Conservation (phyloP, 64 coral and sea anemone species). For the Stylophora pistillata region DNA sequence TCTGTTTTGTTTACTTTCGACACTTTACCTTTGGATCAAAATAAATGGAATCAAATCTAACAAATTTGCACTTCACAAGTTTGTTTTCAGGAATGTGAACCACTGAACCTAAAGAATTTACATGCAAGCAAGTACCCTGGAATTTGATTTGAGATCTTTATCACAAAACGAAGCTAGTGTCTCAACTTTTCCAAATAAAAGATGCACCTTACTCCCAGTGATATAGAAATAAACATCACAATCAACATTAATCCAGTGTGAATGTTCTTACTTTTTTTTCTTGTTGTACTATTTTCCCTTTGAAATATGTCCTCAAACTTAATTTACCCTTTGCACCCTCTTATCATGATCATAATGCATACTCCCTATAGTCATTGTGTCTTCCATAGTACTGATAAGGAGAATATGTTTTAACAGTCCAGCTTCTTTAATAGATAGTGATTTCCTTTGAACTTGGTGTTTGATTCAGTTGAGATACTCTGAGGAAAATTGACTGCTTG, state of each 20-base stretch:
- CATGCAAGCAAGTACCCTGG: not conserved
- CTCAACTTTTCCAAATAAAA: not conserved
- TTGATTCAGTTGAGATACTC: no score
- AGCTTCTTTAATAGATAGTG: no score
- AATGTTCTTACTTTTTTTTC: not conserved
- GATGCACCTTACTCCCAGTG: not conserved
- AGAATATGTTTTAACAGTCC: no score
- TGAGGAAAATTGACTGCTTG: no score
- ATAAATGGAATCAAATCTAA: not conserved
- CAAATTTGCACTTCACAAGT: constrained; percentile 54
- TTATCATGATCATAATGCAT: no score
- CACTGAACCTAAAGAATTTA: not conserved
- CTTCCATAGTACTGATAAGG: no score
- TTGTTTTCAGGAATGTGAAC: constrained; percentile 34
- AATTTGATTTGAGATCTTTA: not conserved
- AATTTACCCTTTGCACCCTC: no score
- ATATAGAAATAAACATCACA: not conserved
- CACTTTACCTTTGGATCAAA: not conserved
- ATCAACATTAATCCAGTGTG: no score
- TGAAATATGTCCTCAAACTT: no score
- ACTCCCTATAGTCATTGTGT: no score
- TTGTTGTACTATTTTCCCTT: not conserved
- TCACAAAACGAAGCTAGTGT: not conserved
- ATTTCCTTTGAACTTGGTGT: no score
- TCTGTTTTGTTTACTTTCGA: not conserved